Percentiles rank a stretch among this genome's conserved stretches.
These are phyloP conservation scores for Vidua macroura DNA, from an alignment of 2,113 vertebrate genomes.

Conservation along the genomic window DNA sequence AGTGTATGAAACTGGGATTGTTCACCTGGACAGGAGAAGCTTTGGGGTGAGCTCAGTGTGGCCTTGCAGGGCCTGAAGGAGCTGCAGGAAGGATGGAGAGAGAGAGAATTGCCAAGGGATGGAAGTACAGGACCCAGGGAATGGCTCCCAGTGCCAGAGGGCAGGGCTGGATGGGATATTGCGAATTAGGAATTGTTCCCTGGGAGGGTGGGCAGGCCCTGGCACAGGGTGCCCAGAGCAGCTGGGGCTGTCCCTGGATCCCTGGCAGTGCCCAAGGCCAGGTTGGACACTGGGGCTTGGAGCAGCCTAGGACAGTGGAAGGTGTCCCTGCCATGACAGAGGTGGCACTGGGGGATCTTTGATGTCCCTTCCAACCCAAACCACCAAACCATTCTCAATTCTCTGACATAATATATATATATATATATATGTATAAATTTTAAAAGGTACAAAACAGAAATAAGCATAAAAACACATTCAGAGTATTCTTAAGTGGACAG, in stretches of 20 bases:
- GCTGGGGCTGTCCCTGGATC: not conserved
- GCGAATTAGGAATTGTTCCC: not conserved
- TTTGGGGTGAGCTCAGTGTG: fast-evolving
- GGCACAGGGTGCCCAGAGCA: not conserved
- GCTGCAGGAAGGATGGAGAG: not conserved
- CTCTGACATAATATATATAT: fast-evolving
- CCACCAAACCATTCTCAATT: not conserved
- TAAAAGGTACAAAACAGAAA: not conserved
- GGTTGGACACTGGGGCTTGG: not conserved
- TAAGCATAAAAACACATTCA: not conserved
- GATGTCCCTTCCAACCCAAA: not conserved
- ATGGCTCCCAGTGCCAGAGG: not conserved
- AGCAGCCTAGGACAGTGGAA: not conserved
- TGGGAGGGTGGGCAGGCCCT: not conserved
- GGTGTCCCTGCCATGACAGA: not conserved
- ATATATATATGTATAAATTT: fast-evolving
- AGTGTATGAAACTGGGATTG: not conserved
- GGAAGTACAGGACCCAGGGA: not conserved
- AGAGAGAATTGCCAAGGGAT: not conserved
- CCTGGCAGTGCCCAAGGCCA: not conserved
- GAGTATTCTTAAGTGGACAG: not conserved
- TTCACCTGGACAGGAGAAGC: not conserved
- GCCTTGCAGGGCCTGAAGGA: not conserved
- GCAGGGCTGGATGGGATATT: not conserved
- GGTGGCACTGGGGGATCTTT: fast-evolving